A percentile compares a stretch with the other conserved stretches of the same genome.
phyloP scores from a whole-genome alignment of 2,797 vertebrate genomes.

The Channa striata region DNA sequence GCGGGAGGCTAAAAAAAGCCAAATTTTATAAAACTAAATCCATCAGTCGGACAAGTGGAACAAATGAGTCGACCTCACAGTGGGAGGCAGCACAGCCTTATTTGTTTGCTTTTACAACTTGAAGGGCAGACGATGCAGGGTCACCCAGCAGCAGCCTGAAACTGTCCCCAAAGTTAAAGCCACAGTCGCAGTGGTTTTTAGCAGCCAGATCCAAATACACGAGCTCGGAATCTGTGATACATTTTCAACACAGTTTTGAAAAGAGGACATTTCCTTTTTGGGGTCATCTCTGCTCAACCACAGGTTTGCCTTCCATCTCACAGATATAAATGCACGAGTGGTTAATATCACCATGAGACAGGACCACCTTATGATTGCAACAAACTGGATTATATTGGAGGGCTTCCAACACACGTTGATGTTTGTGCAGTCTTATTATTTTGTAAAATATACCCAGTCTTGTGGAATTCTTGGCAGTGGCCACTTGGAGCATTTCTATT shows the following conservation, averaged over 20 bases:
- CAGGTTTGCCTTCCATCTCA: conserved; percentile 29
- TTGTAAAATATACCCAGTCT: conserved; percentile 20
- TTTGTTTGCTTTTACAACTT: conserved; percentile 83
- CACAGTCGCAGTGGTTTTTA: conserved; percentile 19
- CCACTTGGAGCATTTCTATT: background rate
- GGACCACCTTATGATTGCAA: conserved; percentile 28
- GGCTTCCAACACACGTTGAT: conserved; percentile 29
- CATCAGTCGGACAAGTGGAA: conserved; percentile 87
- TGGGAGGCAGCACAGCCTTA: conserved; percentile 70
- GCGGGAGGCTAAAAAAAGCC: conserved; percentile 82
- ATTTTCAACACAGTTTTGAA: conserved; percentile 26
- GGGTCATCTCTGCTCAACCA: conserved; percentile 24
- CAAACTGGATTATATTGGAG: conserved; percentile 29
- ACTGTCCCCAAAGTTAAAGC: conserved; percentile 52
- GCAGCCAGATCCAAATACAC: conserved; percentile 35
- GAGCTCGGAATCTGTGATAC: conserved; percentile 27
- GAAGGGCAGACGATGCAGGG: conserved; percentile 78
- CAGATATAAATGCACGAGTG: conserved; percentile 32
- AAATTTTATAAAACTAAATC: conserved; percentile 83
- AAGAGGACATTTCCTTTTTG: conserved; percentile 34
- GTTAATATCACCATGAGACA: conserved; percentile 38
- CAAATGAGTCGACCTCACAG: conserved; percentile 81
- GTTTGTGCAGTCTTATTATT: conserved; percentile 33
- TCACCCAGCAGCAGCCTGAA: conserved; percentile 65
- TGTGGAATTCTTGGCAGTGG: conserved; percentile 12